Evolutionary conservation across 2,113 vertebrate species (phyloP).

Genomic region (Pelecanus crispus): DNA sequence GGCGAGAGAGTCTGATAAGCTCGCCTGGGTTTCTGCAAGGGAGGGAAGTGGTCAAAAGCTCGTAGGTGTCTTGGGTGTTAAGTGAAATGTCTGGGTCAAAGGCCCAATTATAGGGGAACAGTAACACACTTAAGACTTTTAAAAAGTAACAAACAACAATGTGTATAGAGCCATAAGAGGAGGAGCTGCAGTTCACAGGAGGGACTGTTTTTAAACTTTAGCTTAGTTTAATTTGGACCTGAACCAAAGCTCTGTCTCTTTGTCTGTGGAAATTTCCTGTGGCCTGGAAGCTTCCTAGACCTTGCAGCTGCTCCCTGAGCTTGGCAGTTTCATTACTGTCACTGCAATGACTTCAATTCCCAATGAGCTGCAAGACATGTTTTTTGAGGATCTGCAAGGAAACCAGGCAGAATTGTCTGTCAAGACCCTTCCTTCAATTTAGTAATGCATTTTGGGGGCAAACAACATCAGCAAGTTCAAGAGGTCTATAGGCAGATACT

Average conservation of each 20-base stretch:
- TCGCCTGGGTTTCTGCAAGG: background rate
- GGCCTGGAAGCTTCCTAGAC: background rate
- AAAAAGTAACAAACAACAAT: background rate
- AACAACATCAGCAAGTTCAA: background rate
- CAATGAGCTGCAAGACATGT: background rate
- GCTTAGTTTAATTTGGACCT: background rate
- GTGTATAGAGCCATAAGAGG: background rate
- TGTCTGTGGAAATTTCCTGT: background rate
- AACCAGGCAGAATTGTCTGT: background rate
- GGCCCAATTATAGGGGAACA: background rate
- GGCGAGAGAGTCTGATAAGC: background rate
- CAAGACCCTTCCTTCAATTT: background rate
- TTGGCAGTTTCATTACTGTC: background rate
- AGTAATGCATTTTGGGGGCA: background rate
- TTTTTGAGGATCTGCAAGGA: background rate
- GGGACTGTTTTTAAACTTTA: background rate
- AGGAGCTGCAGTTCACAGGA: background rate
- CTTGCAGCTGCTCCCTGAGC: background rate
- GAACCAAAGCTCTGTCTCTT: background rate
- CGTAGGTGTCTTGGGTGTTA: background rate
- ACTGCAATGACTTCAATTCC: background rate
- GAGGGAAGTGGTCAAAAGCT: background rate
- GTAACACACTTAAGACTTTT: background rate
- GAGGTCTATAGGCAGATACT: background rate
- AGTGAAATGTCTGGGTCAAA: background rate